Base-by-base conservation (phyloP, 2,113 vertebrate genomes). In the Gymnarchus niloticus region DNA sequence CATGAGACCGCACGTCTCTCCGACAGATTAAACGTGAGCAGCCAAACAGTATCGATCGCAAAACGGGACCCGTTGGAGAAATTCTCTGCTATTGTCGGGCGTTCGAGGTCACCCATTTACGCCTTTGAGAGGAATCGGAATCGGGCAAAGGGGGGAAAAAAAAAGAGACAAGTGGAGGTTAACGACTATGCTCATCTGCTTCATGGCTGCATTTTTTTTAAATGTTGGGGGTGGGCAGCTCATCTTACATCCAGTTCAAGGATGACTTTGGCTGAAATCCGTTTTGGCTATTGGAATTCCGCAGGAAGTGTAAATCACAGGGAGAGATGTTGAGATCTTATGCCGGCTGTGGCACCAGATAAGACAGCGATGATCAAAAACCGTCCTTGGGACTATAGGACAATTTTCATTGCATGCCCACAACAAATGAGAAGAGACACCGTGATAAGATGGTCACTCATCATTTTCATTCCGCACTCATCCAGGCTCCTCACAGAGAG, bases 21-120 rank as follows among this genome's bases (percentile, higher is more conserved):
- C 87, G 92, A 90, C 88, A 77, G 86, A 87, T 90, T 48, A 0
- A 0, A 87, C 87, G 84, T 46, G 87, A 89, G 87, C 88, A 65
- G 85, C 92, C 57, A 10, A 89, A 89, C 91, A 89, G 88, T 91
- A 92, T 91, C 85, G 89, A 92, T 89, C 87, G 73, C 86, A 59
- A 83, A 90, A 87, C 90, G 61, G 84, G 88, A 89, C 84, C 89
- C 86, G 49, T 83, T 86, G 81, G 87, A 84, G 87, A 90, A 87
- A 86, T 87, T 87, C 88, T 87, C 86, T 86, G 73, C 78, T 86
- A 83, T 82, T 88, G n/a, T 51, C 77, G 80, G 87, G 83, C 73
- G 84, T 85, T 86, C 78, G 85, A 73, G 86, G 83, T 56, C 86
- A 87, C 65, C 49, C 86, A 83, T 81, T 90, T 86, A 89, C 87